Base-by-base conservation (phyloP, 2,888 invertebrate genomes). In the Rotaria magnacalcarata region DNA sequence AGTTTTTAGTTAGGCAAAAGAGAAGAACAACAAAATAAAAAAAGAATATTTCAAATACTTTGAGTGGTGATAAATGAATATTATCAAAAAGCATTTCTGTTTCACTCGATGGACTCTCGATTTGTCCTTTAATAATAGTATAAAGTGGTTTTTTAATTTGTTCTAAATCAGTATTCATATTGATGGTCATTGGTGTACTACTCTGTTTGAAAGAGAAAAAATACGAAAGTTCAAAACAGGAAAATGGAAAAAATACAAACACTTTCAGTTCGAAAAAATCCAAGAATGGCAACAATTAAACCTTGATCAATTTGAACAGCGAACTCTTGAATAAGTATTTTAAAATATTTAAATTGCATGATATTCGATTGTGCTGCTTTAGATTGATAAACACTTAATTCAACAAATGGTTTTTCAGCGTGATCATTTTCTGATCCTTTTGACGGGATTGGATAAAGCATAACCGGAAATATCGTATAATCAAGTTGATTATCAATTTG, bases 301-400 rank as follows among this genome's bases (percentile, higher is more conserved):
- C 95, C 94, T 90, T 97, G 94, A 91, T 99, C 98, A 0, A 96
- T 93, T 92, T 96, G 96, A 50, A 99, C 93, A 89, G 96, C 95
- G 92, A 99, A 97, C 92, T 99, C 99, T 92, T 91, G 91, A 86
- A 99, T 94, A 85, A 99, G 93, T 88, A 97, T 93, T 91, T 95
- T 96, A 90, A 95, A 96, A 91, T 99, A 99, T 90, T 92, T 92
- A 89, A 88, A 89, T 88, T 88, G 87, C 52, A 88, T 85, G 1
- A 85, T 58, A 50, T 86, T 80, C 0, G 86, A 85, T 43, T 58
- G 52, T 52, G 85, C 43, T 60, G 85, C 84, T 60, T 85, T 56
- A 34, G 84, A 6, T 50, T 85, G 24, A 47, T 56, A 50, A 67
- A 87, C 84, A 58, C 74, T 75, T 6, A 87, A 85, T 87, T 85